These are phyloP conservation scores for Carassius carassius DNA, from an alignment of 2,113 vertebrate genomes.

Conservation along the genomic window DNA sequence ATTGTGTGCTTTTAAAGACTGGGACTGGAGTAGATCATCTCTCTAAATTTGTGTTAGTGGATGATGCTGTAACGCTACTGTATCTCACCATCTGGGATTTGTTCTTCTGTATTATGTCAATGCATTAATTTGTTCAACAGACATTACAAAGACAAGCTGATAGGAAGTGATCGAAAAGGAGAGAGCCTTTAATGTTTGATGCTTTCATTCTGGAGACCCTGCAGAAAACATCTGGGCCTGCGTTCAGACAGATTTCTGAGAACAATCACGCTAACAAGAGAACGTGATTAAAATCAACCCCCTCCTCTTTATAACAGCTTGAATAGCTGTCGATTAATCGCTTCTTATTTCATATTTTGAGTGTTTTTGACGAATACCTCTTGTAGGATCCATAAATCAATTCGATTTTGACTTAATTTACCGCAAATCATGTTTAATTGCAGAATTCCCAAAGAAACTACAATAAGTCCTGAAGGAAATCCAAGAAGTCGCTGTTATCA, in stretches of 20 bases:
- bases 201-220: background rate
- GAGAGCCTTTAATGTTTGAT: conserved; percentile 13
- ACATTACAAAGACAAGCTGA: conserved; percentile 2
- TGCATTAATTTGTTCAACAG: conserved; percentile 27
- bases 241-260: conserved; percentile 2
- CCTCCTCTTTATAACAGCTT: background rate
- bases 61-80: background rate
- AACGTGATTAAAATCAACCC: conserved; percentile 11
- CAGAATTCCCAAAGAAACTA: background rate
- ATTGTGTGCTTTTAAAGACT: background rate
- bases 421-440: background rate
- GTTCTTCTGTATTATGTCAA: conserved; percentile 3
- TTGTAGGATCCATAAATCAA: background rate
- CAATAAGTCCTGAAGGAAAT: background rate
- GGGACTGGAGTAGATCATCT: conserved; percentile 9
- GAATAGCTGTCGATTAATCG: background rate
- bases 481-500: no score
- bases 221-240: conserved; percentile 17
- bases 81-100: conserved; percentile 5
- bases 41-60: background rate
- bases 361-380: background rate
- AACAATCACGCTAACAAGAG: background rate
- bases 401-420: background rate
- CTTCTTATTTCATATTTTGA: background rate
- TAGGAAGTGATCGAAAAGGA: conserved; percentile 17